A percentile compares a stretch with the other conserved stretches of the same genome.
These are phyloP conservation scores for Forbesichthys papilliferus DNA, from an alignment of 2,113 vertebrate genomes.

Conservation along the genomic window DNA sequence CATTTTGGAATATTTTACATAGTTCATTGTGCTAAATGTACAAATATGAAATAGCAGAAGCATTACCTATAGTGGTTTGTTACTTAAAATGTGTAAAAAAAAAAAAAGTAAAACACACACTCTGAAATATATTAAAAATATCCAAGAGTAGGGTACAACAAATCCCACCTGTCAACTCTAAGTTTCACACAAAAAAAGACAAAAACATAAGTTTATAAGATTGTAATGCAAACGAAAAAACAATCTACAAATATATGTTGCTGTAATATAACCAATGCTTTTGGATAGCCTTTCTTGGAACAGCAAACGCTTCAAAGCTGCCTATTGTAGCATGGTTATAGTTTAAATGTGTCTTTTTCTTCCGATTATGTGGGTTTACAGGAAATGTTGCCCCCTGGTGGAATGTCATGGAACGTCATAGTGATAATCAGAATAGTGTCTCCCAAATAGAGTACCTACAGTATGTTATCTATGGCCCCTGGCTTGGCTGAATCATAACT, in stretches of 20 bases:
- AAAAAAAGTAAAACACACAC: conserved; percentile 20
- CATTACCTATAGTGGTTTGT: conserved; percentile 37
- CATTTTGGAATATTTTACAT: conserved; percentile 47
- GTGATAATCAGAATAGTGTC: conserved; percentile 42
- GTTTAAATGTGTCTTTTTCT: conserved; percentile 24
- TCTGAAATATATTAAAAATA: conserved; percentile 52
- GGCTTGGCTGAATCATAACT: background rate
- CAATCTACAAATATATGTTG: conserved; percentile 68
- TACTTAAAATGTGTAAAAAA: conserved; percentile 33
- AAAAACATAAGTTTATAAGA: conserved; percentile 70
- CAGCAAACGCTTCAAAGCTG: conserved; percentile 84
- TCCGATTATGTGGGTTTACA: conserved; percentile 47
- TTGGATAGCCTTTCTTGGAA: conserved; percentile 62
- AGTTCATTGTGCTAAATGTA: conserved; percentile 33
- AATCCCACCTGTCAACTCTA: conserved; percentile 37
- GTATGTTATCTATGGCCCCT: background rate
- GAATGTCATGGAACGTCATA: conserved; percentile 80
- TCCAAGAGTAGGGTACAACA: conserved; percentile 19
- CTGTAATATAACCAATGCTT: conserved; percentile 57
- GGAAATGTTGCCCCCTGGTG: conserved; percentile 65
- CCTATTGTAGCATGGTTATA: conserved; percentile 67
- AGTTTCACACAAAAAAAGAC: conserved; percentile 70
- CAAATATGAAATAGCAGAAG: conserved; percentile 28
- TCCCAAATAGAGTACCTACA: conserved; percentile 20
- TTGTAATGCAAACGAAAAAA: conserved; percentile 64